phyloP scores from a whole-genome alignment of 2,113 vertebrate genomes.

The Leptodactylus fuscus region DNA sequence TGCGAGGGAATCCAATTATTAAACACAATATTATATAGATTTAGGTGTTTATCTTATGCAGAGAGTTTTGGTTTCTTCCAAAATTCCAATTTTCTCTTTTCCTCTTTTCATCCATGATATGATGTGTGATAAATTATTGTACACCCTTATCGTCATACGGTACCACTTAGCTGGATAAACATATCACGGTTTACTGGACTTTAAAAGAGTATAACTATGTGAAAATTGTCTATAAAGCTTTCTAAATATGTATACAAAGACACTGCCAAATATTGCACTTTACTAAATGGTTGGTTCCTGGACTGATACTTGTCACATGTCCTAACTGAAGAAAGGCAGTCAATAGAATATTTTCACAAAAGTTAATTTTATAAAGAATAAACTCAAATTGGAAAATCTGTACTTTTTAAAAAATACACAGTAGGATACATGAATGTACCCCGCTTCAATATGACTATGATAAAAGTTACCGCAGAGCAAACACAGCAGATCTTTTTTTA shows the following conservation, averaged over 20 bases:
- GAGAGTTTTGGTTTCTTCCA: neutral
- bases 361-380: neutral
- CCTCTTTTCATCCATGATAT: neutral
- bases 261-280: neutral
- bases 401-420: too few species aligned
- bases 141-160: neutral
- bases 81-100: neutral
- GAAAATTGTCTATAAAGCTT: too few species aligned
- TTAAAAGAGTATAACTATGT: too few species aligned
- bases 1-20: conserved; percentile 67
- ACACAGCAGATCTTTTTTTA: too few species aligned
- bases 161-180: neutral
- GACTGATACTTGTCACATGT: neutral
- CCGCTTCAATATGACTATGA: too few species aligned
- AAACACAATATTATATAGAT: conserved; percentile 14
- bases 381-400: neutral
- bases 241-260: too few species aligned
- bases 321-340: neutral
- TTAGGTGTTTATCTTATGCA: conserved; percentile 3
- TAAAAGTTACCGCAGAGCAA: too few species aligned
- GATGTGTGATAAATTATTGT: neutral
- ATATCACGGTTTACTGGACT: neutral
- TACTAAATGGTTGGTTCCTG: neutral
- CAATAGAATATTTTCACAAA: neutral
- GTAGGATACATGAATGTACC: too few species aligned